A percentile compares a stretch with the other conserved stretches of the same genome.
Evolutionary conservation across 2,113 vertebrate genomes (phyloP).

Genomic region (Cnemophilus loriae): DNA sequence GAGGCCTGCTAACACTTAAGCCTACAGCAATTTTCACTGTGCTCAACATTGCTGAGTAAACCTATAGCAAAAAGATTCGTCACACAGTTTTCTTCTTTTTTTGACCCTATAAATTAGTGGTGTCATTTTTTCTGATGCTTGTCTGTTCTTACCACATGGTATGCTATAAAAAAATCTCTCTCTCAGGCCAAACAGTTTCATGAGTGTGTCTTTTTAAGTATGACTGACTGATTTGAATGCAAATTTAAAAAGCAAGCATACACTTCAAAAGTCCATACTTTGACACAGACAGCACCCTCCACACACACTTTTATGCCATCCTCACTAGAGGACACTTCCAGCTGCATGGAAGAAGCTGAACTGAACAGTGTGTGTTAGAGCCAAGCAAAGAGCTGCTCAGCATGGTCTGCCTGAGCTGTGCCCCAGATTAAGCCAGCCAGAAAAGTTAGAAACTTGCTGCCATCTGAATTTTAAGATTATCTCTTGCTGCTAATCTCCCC

Average conservation of each 20-base stretch:
- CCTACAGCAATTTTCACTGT: not conserved
- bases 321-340: not conserved
- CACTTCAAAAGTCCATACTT: not conserved
- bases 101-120: not conserved
- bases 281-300: not conserved
- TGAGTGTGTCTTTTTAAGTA: not conserved
- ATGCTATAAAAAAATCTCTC: not conserved
- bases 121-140: not conserved
- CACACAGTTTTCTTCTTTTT: not conserved
- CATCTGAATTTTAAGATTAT: not conserved
- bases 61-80: not conserved
- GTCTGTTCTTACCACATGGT: not conserved
- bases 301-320: accelerated
- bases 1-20: not conserved
- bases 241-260: accelerated
- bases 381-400: not conserved
- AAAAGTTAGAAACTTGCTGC: not conserved
- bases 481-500: not conserved
- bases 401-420: not conserved
- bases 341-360: not conserved
- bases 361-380: accelerated
- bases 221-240: not conserved
- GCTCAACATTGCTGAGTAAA: not conserved
- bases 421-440: not conserved
- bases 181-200: not conserved